Conservation (phyloP, 2,113 vertebrate genomes). For the Lasiurus borealis region DNA sequence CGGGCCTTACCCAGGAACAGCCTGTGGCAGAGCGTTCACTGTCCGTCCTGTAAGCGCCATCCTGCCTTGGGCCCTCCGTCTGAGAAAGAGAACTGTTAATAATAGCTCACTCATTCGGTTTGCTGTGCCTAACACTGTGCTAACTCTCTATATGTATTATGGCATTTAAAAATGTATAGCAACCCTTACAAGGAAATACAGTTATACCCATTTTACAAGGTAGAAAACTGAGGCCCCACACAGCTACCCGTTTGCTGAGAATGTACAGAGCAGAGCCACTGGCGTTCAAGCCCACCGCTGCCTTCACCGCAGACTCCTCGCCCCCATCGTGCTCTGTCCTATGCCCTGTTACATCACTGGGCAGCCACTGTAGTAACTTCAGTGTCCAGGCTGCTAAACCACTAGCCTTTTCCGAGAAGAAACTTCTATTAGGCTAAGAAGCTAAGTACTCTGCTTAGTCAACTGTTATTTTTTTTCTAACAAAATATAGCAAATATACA, state of each 20-base stretch:
- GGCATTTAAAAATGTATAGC: not conserved
- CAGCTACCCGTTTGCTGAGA: not conserved
- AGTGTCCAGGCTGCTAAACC: not conserved
- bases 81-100: not conserved
- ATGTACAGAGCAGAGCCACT: not conserved
- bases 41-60: not conserved
- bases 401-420: not conserved
- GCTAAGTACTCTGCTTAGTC: not conserved
- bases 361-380: not conserved
- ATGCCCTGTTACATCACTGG: not conserved
- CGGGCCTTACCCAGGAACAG: not conserved
- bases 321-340: not conserved
- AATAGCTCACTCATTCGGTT: not conserved
- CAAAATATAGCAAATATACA: not conserved
- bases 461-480: conserved; percentile 3
- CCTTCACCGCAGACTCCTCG: not conserved
- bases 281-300: not conserved
- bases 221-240: not conserved
- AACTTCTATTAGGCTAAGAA: not conserved
- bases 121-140: not conserved
- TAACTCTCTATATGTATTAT: not conserved
- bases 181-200: not conserved
- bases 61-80: not conserved
- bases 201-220: not conserved
- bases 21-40: not conserved